Evolutionary conservation across 2,113 vertebrate species (phyloP), one percentile per base, ranked within the genome.

Genomic region (Camelus bactrianus): DNA sequence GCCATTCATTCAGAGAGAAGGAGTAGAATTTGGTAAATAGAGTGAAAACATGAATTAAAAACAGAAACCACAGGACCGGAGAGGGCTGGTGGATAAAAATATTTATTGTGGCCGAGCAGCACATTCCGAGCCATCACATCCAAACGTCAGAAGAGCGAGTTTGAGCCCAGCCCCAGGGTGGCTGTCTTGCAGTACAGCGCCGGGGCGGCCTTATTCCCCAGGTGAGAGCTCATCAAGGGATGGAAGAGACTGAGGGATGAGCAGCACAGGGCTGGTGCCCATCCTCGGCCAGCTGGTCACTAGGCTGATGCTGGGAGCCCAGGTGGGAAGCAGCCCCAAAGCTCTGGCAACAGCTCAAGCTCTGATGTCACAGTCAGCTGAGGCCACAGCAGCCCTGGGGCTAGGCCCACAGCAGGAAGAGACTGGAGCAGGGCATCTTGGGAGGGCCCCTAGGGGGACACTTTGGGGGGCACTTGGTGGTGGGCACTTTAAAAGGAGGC

Each of bases 211-310:
- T 52, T 28, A 26, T 35, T 32, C n/a, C 2, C 1, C 6, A 75
- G n/a, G 4, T 22, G 26, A 58, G 32, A 46, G 15, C 32, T 35
- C 72, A 48, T 8, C 8, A 28, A 26, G n/a, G 42, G 17, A 24
- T 32, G 19, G 38, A 35, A 30, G 8, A 19, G 38, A 42, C 2
- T 4, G 64, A 73, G 35, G 30, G 35, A 13, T 0, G 0, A 75
- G 42, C 54, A 32, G 15, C 14, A 24, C 1, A 6, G 14, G 64
- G 10, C 14, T 9, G 38, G 22, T 8, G 6, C 16, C 35, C 15
- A n/a, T 28, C 8, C 10, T n/a, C 5, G 24, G 28, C 12, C 35
- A 65, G 65, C 42, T 1, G 14, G 48, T 73, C 26, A 16, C 10
- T 86, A 52, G 4, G 0, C 0, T 58, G 38, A 35, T 26, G 54